These are phyloP conservation scores for Ailurus styani DNA, from an alignment of 2,113 vertebrate genomes.

Conservation along the genomic window DNA sequence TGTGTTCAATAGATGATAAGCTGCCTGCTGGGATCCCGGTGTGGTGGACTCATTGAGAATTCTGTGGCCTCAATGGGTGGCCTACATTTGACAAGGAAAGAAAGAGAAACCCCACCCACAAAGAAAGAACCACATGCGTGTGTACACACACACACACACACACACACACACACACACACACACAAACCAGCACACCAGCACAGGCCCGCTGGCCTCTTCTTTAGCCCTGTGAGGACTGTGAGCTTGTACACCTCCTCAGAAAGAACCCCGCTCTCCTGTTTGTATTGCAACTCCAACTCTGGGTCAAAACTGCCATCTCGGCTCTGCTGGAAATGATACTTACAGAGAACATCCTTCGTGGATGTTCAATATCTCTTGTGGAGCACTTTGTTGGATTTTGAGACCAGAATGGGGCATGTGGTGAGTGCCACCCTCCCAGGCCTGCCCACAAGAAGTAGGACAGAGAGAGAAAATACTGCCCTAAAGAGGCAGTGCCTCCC, in stretches of 20 bases:
- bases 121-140: accelerated
- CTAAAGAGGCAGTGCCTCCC: neutral
- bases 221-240: neutral
- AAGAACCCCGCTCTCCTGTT: neutral
- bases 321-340: neutral
- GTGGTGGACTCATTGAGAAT: neutral
- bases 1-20: neutral
- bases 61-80: neutral
- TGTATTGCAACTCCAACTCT: neutral
- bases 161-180: too few species aligned
- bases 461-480: neutral
- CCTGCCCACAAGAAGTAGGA: neutral
- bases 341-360: neutral
- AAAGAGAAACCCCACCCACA: neutral
- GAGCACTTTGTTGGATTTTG: neutral
- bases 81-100: neutral
- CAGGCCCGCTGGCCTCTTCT: neutral
- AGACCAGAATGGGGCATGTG: neutral
- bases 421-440: neutral
- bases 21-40: neutral
- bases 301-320: neutral
- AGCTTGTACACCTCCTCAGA: neutral
- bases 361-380: neutral
- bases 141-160: accelerated
- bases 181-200: too few species aligned